Conservation (phyloP, 2,888 invertebrate species). For the Andrena trimmerana region DNA sequence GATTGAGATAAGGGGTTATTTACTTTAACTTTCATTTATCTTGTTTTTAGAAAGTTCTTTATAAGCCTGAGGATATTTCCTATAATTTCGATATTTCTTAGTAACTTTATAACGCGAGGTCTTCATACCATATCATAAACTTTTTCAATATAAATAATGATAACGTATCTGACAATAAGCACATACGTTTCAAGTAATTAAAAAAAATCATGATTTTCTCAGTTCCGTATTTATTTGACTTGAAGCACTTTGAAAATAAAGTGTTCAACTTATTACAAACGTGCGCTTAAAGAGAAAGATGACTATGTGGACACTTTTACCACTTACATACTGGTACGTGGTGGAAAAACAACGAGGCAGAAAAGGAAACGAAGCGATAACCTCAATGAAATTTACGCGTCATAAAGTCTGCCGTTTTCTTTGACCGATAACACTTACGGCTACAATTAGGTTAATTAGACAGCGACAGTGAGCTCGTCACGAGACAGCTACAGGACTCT, state of each 20-base stretch:
- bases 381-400: constrained; percentile 37
- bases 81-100: neutral
- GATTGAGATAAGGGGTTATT: neutral
- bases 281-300: neutral
- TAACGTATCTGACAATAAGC: no score
- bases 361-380: constrained; percentile 40
- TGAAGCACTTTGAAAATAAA: neutral
- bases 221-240: no score
- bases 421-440: constrained; percentile 54
- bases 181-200: no score
- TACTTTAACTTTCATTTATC: neutral
- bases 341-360: constrained; percentile 1
- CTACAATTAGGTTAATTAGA: constrained; percentile 70
- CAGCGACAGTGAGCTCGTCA: constrained; percentile 39
- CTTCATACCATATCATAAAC: neutral
- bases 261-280: neutral
- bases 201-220: no score
- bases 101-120: neutral
- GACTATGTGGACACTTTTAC: neutral
- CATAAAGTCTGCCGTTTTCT: constrained; percentile 45
- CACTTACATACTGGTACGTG: neutral
- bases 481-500: neutral
- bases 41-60: neutral
- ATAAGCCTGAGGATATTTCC: neutral
- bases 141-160: neutral